Base-by-base conservation (phyloP, 2,113 vertebrate genomes). In the Limnothrissa miodon region DNA sequence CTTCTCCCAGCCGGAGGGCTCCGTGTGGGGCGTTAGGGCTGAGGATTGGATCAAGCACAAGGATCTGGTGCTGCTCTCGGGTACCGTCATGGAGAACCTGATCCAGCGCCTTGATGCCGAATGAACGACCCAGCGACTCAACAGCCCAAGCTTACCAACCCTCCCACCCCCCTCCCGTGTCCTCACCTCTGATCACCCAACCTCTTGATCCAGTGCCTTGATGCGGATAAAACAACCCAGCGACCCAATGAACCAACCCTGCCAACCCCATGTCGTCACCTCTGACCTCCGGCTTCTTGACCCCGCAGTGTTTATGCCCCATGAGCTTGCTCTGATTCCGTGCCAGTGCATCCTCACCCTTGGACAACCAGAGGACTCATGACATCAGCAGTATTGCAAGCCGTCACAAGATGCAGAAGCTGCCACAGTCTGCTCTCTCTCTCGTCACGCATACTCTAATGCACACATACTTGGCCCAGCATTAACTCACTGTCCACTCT, bases 21-120 rank as follows among this genome's bases (percentile, higher is more conserved):
- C 87, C 46, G 74, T 93, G 83, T 94, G 56, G 83, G 94, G 91
- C 13, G 83, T 94, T 84, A 93, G 85, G 42, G 89, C 95, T 74
- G 91, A 92, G 79, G 93, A 86, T 88, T 93, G 94, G 93, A 91
- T 90, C 56, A 85, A 85, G 86, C 90, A 94, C 82, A 59, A 51
- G 53, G 90, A 93, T 84, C 78, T 91, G 7, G 78, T 90, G 39
- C 87, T 89, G 4, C 86, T 89, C 62, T 92, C 88, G 21, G 93
- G 93, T 78, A 70, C 23, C 2, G 87, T 94, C 62, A 10, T 25
- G 0, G 89, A 89, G 86, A 90, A 91, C 8, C 82, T 91, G 82
- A 82, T 93, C 36, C 90, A 86, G 81, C 86, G 85, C 0, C 21
- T 90, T 33, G 29, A 90, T 70, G 56, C 80, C 5, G 89, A 93